Evolutionary conservation across 2,797 vertebrate species (phyloP).

Genomic region (Lepus townsendii): DNA sequence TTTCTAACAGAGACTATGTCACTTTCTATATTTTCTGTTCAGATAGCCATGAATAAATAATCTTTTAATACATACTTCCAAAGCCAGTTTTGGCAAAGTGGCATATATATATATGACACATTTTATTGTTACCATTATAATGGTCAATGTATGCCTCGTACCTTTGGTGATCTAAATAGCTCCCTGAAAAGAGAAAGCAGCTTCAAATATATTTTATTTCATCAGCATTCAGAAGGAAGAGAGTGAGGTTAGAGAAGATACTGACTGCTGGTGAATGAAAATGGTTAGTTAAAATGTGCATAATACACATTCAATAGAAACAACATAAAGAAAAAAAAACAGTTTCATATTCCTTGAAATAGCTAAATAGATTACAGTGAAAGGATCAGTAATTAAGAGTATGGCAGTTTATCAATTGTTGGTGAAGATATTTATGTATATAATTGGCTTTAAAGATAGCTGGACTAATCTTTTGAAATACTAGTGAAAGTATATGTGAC

Average conservation of each 20-base stretch:
- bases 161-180: not conserved
- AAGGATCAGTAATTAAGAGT: not conserved
- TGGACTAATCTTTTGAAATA: not conserved
- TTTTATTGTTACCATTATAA: not conserved
- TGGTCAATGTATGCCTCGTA: not conserved
- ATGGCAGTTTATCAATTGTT: not conserved
- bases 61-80: not conserved
- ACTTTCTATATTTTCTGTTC: conserved; percentile 33
- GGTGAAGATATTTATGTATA: not conserved
- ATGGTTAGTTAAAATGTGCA: not conserved
- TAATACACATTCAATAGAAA: not conserved
- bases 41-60: conserved; percentile 45
- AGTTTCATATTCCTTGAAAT: not conserved
- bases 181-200: not conserved
- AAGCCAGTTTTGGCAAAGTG: conserved; percentile 7
- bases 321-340: not conserved
- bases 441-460: not conserved
- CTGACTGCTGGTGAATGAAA: not conserved
- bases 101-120: conserved; percentile 36
- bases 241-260: not conserved
- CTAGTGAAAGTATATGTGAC: not conserved
- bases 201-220: conserved; percentile 13
- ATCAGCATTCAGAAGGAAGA: not conserved
- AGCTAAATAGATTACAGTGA: not conserved
- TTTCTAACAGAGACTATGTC: conserved; percentile 12